Percentiles rank a stretch among this genome's conserved stretches.
Conservation (phyloP, 2,888 invertebrate genomes). For the Chrysolina oricalcia region DNA sequence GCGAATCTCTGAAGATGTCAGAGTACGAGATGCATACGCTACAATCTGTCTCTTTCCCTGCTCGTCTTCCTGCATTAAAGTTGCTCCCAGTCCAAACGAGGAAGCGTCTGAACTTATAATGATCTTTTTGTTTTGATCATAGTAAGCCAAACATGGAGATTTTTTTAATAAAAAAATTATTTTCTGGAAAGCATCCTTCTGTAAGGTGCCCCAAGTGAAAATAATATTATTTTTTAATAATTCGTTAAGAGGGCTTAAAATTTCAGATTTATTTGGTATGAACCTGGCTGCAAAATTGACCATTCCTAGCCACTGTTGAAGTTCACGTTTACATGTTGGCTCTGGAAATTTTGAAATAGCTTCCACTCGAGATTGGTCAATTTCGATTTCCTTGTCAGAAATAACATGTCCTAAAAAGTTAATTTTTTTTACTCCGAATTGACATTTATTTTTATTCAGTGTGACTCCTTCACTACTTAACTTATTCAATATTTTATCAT, state of each 20-base stretch:
- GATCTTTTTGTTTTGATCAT: constrained; percentile 56
- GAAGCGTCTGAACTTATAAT: constrained; percentile 58
- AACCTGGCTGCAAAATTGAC: constrained; percentile 37
- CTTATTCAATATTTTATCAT: constrained; percentile 35
- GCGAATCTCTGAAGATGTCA: constrained; percentile 60
- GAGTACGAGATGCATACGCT: constrained; percentile 63
- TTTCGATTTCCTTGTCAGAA: no score
- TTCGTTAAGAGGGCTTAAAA: neutral
- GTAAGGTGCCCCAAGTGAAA: neutral
- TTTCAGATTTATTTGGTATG: no score
- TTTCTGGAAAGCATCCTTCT: neutral
- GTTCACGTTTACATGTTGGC: constrained; percentile 27
- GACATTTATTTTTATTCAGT: no score
- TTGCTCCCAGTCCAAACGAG: constrained; percentile 52
- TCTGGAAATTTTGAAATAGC: no score
- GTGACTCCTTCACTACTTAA: no score
- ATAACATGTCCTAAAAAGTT: no score
- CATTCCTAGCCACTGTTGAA: constrained; percentile 35
- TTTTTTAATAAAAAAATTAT: no score
- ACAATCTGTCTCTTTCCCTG: constrained; percentile 57
- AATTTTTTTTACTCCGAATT: no score
- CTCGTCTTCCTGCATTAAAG: constrained; percentile 52
- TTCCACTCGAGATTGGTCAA: no score
- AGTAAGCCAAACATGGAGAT: constrained; percentile 57
- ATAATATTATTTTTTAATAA: constrained; percentile 34